These are phyloP conservation scores for Leptopilina boulardi DNA, from an alignment of 1,140 invertebrate genomes.

Conservation along the genomic window DNA sequence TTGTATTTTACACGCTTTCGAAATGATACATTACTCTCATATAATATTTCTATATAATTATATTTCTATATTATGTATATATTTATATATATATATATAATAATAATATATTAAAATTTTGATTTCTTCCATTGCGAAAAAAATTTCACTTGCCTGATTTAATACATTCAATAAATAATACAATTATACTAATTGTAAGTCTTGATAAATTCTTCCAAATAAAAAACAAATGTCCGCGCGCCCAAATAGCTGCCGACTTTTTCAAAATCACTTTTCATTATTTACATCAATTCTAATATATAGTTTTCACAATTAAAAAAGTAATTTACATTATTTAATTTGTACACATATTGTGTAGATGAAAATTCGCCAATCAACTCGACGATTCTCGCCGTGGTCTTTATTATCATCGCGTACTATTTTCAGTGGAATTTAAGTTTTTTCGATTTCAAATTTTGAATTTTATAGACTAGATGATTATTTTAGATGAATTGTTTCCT, in stretches of 20 bases:
- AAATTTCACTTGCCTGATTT: slow-evolving; percentile 29
- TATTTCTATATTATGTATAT: slow-evolving; percentile 18
- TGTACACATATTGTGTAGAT: not conserved
- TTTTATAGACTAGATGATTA: no score
- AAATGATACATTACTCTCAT: slow-evolving; percentile 28
- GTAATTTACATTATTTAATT: slow-evolving; percentile 32
- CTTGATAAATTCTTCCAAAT: slow-evolving; percentile 31
- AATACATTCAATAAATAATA: slow-evolving; percentile 28
- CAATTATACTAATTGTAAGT: slow-evolving; percentile 29
- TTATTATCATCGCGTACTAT: slow-evolving; percentile 9
- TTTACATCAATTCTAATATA: slow-evolving; percentile 14
- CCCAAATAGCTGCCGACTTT: slow-evolving; percentile 21
- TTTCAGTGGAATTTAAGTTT: not conserved
- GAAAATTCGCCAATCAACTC: slow-evolving; percentile 6
- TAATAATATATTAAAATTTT: slow-evolving; percentile 60
- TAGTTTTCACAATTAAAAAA: not conserved
- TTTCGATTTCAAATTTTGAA: not conserved
- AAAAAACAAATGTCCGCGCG: slow-evolving; percentile 18
- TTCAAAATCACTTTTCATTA: slow-evolving; percentile 26
- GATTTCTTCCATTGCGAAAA: slow-evolving; percentile 39
- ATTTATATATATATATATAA: slow-evolving; percentile 40
- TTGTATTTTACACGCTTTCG: slow-evolving; percentile 30
- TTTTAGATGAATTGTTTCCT: no score
- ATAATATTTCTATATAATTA: slow-evolving; percentile 36
- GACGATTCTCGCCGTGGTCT: slow-evolving; percentile 6